These are phyloP conservation scores for Amazona vittata DNA, from an alignment of 2,113 vertebrate genomes.

Conservation along the genomic window DNA sequence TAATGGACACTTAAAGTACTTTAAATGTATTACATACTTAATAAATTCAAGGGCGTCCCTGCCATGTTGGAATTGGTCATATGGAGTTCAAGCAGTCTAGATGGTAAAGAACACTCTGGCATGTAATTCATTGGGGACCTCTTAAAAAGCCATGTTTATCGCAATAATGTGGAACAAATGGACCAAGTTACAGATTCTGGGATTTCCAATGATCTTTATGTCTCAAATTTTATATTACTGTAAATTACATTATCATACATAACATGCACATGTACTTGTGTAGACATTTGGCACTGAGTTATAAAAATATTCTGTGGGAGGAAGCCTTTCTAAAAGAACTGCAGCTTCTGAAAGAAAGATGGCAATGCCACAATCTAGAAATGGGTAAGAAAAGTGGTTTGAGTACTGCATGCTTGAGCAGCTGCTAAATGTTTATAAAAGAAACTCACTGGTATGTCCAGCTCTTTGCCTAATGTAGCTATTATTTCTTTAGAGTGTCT, in stretches of 20 bases:
- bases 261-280: neutral
- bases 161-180: neutral
- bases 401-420: neutral
- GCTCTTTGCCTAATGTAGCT: neutral
- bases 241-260: neutral
- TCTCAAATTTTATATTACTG: neutral
- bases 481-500: neutral
- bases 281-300: neutral
- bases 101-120: neutral
- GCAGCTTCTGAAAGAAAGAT: neutral
- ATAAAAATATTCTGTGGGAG: neutral
- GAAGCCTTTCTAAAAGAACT: neutral
- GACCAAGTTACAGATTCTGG: neutral
- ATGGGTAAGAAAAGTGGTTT: neutral
- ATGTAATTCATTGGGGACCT: neutral
- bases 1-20: neutral
- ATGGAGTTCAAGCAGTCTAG: neutral
- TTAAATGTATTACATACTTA: neutral
- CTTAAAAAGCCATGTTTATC: neutral
- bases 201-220: neutral
- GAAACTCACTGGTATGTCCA: neutral
- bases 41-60: neutral
- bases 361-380: neutral
- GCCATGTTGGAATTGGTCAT: neutral
- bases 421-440: neutral